Conservation (phyloP, 2,797 vertebrate species). For the Melanogrammus aeglefinus region DNA sequence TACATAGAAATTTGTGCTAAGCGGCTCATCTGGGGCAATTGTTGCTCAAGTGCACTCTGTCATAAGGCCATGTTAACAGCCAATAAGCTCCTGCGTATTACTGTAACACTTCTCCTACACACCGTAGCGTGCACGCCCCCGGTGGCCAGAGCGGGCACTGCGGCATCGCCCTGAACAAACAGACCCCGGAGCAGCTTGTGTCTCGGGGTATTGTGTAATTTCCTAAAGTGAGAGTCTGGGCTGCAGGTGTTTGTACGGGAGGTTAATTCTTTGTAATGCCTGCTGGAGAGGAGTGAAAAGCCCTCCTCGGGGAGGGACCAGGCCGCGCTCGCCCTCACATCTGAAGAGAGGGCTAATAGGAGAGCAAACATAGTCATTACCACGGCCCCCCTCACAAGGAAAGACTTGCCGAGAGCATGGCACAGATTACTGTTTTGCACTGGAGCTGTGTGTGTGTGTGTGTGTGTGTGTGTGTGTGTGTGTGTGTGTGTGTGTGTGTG, state of each 20-base stretch:
- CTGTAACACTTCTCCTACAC: background rate
- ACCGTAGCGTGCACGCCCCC: background rate
- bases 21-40: background rate
- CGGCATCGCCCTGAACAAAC: background rate
- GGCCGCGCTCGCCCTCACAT: conserved; percentile 65
- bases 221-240: conserved; percentile 23
- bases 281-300: conserved; percentile 61
- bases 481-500: conserved; percentile 21
- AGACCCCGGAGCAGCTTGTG: background rate
- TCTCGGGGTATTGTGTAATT: background rate
- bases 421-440: conserved; percentile 20
- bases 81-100: background rate
- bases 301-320: conserved; percentile 62
- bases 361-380: conserved; percentile 76
- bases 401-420: conserved; percentile 53
- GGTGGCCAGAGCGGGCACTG: background rate
- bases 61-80: background rate
- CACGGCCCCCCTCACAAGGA: conserved; percentile 55
- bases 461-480: conserved; percentile 33
- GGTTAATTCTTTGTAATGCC: conserved; percentile 54
- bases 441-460: conserved; percentile 7
- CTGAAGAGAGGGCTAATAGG: conserved; percentile 72
- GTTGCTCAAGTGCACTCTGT: conserved; percentile 33
- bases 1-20: conserved; percentile 4
- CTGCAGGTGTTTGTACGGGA: conserved; percentile 56